These are phyloP conservation scores for Corvus moneduloides DNA, from an alignment of 2,113 vertebrate species.

Conservation along the genomic window DNA sequence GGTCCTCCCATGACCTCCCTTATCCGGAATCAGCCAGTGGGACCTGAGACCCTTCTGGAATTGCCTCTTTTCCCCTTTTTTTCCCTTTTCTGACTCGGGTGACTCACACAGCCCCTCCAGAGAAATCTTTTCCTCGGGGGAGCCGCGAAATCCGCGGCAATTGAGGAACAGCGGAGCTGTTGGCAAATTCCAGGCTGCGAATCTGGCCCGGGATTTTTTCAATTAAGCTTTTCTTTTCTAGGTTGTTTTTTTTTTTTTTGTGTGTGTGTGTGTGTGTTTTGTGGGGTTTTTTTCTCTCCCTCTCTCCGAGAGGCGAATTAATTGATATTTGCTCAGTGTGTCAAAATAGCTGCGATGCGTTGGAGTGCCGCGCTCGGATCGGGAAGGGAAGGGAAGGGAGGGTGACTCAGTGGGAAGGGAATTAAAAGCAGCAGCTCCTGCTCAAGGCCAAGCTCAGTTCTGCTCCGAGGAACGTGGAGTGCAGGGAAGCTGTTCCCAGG, in stretches of 20 bases:
- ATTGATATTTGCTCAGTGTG: conserved; percentile 60
- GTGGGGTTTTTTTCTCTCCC: not conserved
- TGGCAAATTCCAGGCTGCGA: not conserved
- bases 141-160: not conserved
- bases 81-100: not conserved
- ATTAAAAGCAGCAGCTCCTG: conserved; percentile 54
- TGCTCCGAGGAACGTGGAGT: not conserved
- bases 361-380: conserved; percentile 6
- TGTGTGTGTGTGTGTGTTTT: not conserved
- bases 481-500: not conserved
- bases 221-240: not conserved
- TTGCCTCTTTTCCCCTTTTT: not conserved
- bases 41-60: not conserved
- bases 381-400: not conserved
- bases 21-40: fast-evolving
- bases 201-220: conserved; percentile 11
- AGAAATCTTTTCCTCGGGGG: not conserved
- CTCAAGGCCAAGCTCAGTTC: not conserved
- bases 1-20: not conserved
- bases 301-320: not conserved
- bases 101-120: not conserved
- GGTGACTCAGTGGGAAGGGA: conserved; percentile 37
- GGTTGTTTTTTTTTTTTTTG: not conserved
- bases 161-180: not conserved
- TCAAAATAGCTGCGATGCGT: conserved; percentile 53